These are phyloP conservation scores for Serrognathus titanus DNA, from an alignment of 2,888 invertebrate species.

Conservation along the genomic window DNA sequence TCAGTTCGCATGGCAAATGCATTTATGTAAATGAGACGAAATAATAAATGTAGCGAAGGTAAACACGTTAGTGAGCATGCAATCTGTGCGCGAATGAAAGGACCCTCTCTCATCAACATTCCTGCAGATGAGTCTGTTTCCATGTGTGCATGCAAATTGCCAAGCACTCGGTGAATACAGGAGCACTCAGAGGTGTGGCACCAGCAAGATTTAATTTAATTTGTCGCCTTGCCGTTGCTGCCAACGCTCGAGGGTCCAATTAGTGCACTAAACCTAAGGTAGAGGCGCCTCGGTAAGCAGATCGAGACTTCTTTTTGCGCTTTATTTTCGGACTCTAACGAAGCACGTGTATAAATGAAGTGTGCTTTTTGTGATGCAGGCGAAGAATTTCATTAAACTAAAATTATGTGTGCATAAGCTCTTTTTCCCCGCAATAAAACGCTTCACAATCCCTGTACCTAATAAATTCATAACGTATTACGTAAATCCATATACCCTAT, in stretches of 20 bases:
- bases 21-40: slow-evolving; percentile 26
- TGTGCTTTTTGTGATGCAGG: neutral
- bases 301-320: slow-evolving; percentile 21
- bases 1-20: slow-evolving; percentile 21
- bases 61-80: slow-evolving; percentile 30
- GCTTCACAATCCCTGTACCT: too few relatives aligned
- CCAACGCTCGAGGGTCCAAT: slow-evolving; percentile 34
- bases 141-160: slow-evolving; percentile 33
- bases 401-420: too few relatives aligned
- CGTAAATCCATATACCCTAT: too few relatives aligned
- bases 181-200: slow-evolving; percentile 34
- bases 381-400: too few relatives aligned
- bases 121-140: slow-evolving; percentile 29
- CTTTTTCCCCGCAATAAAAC: too few relatives aligned
- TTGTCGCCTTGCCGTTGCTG: slow-evolving; percentile 32
- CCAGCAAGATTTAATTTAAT: slow-evolving; percentile 39
- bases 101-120: slow-evolving; percentile 26
- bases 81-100: slow-evolving; percentile 18
- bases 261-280: slow-evolving; percentile 33
- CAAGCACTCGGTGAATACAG: slow-evolving; percentile 27
- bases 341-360: slow-evolving; percentile 20
- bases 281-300: slow-evolving; percentile 21
- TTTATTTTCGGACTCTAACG: slow-evolving; percentile 20
- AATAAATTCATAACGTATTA: too few relatives aligned
- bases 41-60: slow-evolving; percentile 30